Conservation (phyloP, 1,140 invertebrate genomes). For the Sycobia sp. region DNA sequence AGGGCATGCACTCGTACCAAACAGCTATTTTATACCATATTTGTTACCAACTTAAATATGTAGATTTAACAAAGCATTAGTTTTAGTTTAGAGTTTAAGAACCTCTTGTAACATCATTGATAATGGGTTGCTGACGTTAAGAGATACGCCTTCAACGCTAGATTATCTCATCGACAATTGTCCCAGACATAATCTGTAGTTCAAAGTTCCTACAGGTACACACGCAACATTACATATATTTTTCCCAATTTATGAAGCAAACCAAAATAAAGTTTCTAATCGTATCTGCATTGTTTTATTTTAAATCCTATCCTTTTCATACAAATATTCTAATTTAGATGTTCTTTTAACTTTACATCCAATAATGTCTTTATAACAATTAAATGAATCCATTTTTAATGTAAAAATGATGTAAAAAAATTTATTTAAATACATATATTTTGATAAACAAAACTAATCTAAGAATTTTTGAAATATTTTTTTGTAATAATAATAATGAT, state of each 20-base stretch:
- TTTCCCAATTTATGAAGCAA: conserved; percentile 57
- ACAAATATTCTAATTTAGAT: too few species aligned
- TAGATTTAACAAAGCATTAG: conserved; percentile 49
- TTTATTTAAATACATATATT: not conserved
- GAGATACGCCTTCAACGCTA: conserved; percentile 13
- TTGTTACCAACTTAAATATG: conserved; percentile 56
- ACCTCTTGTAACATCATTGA: conserved; percentile 37
- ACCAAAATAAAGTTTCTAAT: conserved; percentile 60
- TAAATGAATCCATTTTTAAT: too few species aligned
- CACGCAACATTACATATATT: conserved; percentile 56
- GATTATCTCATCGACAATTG: conserved; percentile 39
- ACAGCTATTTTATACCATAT: conserved; percentile 54
- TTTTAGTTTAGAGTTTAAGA: conserved; percentile 44
- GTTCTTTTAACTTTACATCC: not conserved
- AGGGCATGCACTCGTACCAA: conserved; percentile 32
- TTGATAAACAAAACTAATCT: too few species aligned
- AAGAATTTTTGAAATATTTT: too few species aligned
- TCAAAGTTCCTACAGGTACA: conserved; percentile 59
- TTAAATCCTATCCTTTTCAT: conserved; percentile 2
- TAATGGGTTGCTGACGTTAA: conserved; percentile 30
- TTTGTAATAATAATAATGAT: too few species aligned
- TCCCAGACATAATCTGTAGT: conserved; percentile 53
- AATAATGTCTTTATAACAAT: too few species aligned
- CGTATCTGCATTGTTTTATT: conserved; percentile 26
- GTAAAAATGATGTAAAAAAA: not conserved